Percentiles rank a stretch among this genome's conserved stretches.
phyloP scores from a whole-genome alignment of 2,113 vertebrate genomes.

The Bubo bubo region DNA sequence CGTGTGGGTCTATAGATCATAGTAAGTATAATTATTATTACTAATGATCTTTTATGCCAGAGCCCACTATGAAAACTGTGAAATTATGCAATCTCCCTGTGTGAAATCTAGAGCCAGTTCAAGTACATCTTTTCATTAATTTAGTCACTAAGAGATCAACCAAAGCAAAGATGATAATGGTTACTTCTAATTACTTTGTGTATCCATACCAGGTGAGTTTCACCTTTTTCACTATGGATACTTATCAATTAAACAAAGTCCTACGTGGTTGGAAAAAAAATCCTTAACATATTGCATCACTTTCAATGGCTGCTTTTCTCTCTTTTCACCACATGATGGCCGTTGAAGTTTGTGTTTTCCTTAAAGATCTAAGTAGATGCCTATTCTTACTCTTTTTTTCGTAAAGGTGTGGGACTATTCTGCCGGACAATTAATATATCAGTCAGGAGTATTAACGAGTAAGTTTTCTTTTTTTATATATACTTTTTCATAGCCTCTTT shows the following conservation, averaged over 20 bases:
- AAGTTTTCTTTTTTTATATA: not conserved
- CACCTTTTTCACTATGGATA: not conserved
- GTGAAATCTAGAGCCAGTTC: not conserved
- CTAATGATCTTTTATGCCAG: not conserved
- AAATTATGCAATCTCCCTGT: not conserved
- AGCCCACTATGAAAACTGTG: not conserved
- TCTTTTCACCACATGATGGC: not conserved
- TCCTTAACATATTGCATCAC: not conserved
- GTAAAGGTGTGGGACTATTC: slow-evolving; percentile 85
- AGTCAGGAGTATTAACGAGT: slow-evolving; percentile 87
- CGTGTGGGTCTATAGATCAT: not conserved
- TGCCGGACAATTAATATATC: slow-evolving; percentile 69
- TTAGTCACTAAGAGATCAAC: not conserved
- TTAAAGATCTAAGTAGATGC: not conserved
- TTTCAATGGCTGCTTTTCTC: not conserved
- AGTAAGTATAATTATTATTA: not conserved
- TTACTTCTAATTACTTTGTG: not conserved
- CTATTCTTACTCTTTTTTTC: not conserved
- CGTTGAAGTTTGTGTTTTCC: not conserved
- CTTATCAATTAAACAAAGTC: not conserved
- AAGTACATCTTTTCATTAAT: not conserved
- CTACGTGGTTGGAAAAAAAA: not conserved
- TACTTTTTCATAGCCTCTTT: not conserved
- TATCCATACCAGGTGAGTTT: not conserved
- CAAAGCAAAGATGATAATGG: not conserved